These are phyloP conservation scores for Drosophila putrida DNA, from an alignment of 2,888 invertebrate species.

Conservation along the genomic window DNA sequence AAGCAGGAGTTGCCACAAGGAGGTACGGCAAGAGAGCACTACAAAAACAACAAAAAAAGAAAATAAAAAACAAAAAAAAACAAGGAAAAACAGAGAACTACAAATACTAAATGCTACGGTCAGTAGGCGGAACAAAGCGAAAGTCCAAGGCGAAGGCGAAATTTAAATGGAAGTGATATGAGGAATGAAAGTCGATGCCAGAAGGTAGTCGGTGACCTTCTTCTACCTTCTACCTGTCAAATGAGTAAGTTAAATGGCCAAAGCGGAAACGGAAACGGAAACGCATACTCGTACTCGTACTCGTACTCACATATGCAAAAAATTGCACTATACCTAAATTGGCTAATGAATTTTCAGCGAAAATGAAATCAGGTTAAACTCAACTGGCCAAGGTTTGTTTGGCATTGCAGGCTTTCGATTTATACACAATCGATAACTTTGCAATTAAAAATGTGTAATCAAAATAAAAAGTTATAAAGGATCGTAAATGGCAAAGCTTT, in stretches of 20 bases:
- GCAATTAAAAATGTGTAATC: background rate
- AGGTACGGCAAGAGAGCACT: background rate
- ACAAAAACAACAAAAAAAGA: background rate
- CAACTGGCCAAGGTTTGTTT: background rate
- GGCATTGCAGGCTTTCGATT: constrained; percentile 7
- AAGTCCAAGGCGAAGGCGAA: constrained; percentile 52
- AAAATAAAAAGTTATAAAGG: too few species aligned
- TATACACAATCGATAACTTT: background rate
- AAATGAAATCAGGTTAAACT: constrained; percentile 4
- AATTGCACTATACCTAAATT: constrained; percentile 34
- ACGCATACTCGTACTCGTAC: constrained; percentile 26
- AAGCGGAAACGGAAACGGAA: constrained; percentile 29
- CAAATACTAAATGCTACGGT: constrained; percentile 23
- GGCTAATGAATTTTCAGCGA: constrained; percentile 9
- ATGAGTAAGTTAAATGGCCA: constrained; percentile 49
- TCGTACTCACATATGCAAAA: constrained; percentile 4
- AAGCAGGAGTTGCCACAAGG: background rate
- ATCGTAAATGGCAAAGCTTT: too few species aligned
- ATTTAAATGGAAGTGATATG: constrained; percentile 12
- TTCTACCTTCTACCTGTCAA: constrained; percentile 42
- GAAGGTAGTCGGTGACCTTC: constrained; percentile 33
- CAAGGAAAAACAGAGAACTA: background rate
- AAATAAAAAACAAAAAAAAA: background rate
- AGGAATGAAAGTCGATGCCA: background rate
- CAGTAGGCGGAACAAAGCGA: constrained; percentile 18